Base-by-base conservation (phyloP, 1,140 invertebrate species). In the Drosophila parabipectinata region DNA sequence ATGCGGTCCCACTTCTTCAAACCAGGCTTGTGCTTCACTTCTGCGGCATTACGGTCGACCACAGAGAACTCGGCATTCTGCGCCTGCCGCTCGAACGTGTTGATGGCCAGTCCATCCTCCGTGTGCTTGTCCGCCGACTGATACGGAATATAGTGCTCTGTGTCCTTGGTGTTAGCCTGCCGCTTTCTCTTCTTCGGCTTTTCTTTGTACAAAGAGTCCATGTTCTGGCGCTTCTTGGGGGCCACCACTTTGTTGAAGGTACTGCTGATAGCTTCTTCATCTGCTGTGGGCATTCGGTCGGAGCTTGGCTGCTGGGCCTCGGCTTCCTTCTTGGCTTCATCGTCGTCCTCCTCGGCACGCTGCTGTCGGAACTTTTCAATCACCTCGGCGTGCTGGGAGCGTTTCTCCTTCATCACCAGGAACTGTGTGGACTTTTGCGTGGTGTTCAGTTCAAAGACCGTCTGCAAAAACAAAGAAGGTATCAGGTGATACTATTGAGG, bases 401-500 rank as follows among this genome's bases (percentile, higher is more conserved):
- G 93, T 91, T 96, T 96, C 10, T 93, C 92, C 92, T 96, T 96
- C 96, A 96, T 96, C 0, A 95, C 93, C 53, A 94, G 76, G 77
- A 95, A 95, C 83, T 95, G 94, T 1, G 93, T 92, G 0, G 96
- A 96, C 69, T 97, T 97, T 57, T 95, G 94, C 60, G 96, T 97
- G 5, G 94, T 94, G 59, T 96, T 96, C 26, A 99, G 94, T 93
- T 99, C 98, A 93, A 99, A 98, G 80, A 99, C 96, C 8, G 98
- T 99, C 97, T 98, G 87, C 64, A 81, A 62, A n/a, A 7, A 6
- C 44, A 0, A 39, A 0, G 1, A 15, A 7, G 9, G 18, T 18
- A 54, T 7, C 34, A 45, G 7, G 4, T 2, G 9, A 0, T 18
- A 1, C 12, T n/a, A 5, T 1, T 2, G 1, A 47, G 18, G 1